Percentiles rank a stretch among this genome's conserved stretches.
phyloP scores from a whole-genome alignment of 2,888 invertebrate genomes.

The Noctuana brunneofusca region DNA sequence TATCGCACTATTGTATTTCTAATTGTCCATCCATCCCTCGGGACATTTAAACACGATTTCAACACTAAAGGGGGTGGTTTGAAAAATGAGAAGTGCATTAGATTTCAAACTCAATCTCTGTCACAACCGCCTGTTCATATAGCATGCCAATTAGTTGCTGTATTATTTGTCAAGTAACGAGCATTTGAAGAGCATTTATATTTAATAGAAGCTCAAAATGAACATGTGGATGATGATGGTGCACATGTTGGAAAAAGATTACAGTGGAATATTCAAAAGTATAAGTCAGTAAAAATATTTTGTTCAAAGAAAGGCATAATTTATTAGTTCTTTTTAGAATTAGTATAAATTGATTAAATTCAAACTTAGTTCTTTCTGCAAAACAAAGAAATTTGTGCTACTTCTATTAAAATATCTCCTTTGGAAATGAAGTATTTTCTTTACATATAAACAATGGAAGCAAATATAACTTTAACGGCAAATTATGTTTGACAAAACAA shows the following conservation, averaged over 20 bases:
- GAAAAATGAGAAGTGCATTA: constrained; percentile 59
- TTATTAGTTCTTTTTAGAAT: no score
- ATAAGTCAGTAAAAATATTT: no score
- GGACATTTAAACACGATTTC: constrained; percentile 25
- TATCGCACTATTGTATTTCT: constrained; percentile 15
- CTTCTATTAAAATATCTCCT: neutral
- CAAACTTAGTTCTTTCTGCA: no score
- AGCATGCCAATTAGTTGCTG: constrained; percentile 31
- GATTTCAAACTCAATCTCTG: constrained; percentile 42
- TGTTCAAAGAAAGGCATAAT: no score
- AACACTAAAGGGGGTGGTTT: constrained; percentile 46
- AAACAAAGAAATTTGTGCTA: neutral
- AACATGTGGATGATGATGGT: constrained; percentile 16
- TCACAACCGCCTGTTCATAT: constrained; percentile 30
- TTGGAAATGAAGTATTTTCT: neutral
- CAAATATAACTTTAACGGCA: neutral
- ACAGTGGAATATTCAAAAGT: no score
- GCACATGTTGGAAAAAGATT: constrained; percentile 14
- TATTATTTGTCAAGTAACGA: constrained; percentile 29
- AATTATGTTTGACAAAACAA: neutral
- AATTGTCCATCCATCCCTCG: constrained; percentile 20
- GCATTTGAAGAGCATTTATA: constrained; percentile 1
- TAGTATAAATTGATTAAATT: no score
- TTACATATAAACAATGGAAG: no score
- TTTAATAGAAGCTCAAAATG: constrained; percentile 3